These are phyloP conservation scores for Leptestheria dahalacensis DNA, from an alignment of 1,140 invertebrate genomes.

Conservation along the genomic window DNA sequence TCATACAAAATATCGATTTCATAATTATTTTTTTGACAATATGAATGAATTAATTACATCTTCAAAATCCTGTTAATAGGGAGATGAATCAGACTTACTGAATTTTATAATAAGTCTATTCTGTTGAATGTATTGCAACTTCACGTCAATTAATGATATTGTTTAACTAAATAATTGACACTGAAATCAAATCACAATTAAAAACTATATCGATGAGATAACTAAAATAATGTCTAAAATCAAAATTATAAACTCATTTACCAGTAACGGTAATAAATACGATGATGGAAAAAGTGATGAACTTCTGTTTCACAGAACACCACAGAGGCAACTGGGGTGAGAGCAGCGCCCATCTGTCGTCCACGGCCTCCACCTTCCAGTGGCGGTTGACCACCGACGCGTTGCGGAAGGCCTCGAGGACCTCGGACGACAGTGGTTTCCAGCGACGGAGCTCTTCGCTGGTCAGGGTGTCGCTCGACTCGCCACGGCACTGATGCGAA, in stretches of 20 bases:
- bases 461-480: not conserved
- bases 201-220: too few relatives aligned
- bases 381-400: not conserved
- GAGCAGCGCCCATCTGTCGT: not conserved
- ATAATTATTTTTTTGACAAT: not conserved
- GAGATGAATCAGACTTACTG: too few relatives aligned
- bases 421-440: not conserved
- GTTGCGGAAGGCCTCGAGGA: not conserved
- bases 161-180: too few relatives aligned
- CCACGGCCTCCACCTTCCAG: not conserved
- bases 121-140: too few relatives aligned
- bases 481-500: not conserved
- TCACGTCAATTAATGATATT: too few relatives aligned
- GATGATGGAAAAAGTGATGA: not conserved
- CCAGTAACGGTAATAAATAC: not conserved
- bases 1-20: not conserved
- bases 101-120: not conserved
- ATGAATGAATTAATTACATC: not conserved
- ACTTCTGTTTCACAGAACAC: not conserved
- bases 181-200: too few relatives aligned
- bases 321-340: not conserved
- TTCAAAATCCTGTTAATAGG: too few relatives aligned
- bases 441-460: not conserved
- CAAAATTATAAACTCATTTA: too few relatives aligned
- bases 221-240: too few relatives aligned